Base-by-base conservation (phyloP, 2,888 invertebrate genomes). In the Phytoseiulus persimilis region DNA sequence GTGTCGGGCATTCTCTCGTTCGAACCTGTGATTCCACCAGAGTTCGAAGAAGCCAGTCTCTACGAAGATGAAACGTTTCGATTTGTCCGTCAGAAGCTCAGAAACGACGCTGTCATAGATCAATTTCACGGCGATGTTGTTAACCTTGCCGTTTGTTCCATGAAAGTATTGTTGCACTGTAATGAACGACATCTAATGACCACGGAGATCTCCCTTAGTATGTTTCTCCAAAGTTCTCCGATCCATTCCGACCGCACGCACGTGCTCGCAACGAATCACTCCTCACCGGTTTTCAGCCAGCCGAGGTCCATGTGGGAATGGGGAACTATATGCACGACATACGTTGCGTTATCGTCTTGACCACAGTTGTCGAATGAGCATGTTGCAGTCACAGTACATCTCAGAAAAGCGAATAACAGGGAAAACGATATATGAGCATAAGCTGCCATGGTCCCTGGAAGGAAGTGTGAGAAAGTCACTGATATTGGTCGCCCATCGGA, bases 81-180 rank as follows among this genome's bases (percentile, higher is more conserved):
- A 91, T 0, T 95, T 95, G 92, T 97, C 95, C 90, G 94, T 94
- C 92, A 94, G 93, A 5, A 98, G 93, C 83, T 95, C 95, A 32
- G 94, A 94, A 3, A 97, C 93, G 0, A 97, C 97, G 0, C 96
- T 96, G 92, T 97, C 96, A 90, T 98, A 93, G 89, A 98, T 97
- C 92, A 96, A 96, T 92, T 97, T 96, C 0, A 98, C 98, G 0
- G 96, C 97, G 6, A 87, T 45, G 23, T 33, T 39, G 28, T 33
- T 87, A 28, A 33, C 45, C 32, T 31, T 9, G 31, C 31, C 87
- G n/a, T 87, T 87, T 9, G 87, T 87, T 5, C 87, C 87, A 18
- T 39, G 33, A n/a, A 87, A 87, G 87, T 87, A 87, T 0, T 87
- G 87, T 23, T 87, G 39, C 32, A 87, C 87, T 87, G 87, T 31